phyloP scores from a whole-genome alignment of 2,888 invertebrate genomes.

The Dysmachus trigonus region DNA sequence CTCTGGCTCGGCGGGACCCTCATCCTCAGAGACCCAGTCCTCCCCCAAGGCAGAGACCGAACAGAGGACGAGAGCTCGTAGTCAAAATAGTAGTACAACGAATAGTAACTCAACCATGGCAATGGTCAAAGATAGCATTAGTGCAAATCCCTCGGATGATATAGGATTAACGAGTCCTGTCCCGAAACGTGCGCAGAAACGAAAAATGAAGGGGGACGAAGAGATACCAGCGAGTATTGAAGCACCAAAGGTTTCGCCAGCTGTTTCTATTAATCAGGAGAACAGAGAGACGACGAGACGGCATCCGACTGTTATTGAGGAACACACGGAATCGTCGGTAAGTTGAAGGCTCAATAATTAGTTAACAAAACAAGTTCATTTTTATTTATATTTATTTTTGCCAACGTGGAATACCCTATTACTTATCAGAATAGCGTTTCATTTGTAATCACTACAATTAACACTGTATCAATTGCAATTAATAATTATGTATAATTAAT shows the following conservation, averaged over 20 bases:
- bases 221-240: constrained; percentile 63
- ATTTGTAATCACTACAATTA: too few relatives aligned
- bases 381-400: too few relatives aligned
- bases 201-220: constrained; percentile 69
- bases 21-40: constrained; percentile 62
- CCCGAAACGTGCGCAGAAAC: constrained; percentile 68
- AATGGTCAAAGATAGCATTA: constrained; percentile 55
- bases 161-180: constrained; percentile 51
- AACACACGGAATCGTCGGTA: constrained; percentile 62
- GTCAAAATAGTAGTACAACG: constrained; percentile 55
- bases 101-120: constrained; percentile 47
- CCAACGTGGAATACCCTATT: too few relatives aligned
- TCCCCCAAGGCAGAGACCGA: constrained; percentile 64
- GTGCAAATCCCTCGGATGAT: constrained; percentile 59
- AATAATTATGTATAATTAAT: not conserved
- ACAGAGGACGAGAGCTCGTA: constrained; percentile 57
- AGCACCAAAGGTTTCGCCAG: constrained; percentile 59
- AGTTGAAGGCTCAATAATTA: not conserved
- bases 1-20: constrained; percentile 59
- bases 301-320: constrained; percentile 62
- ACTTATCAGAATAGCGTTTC: too few relatives aligned
- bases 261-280: constrained; percentile 57
- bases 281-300: constrained; percentile 63
- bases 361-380: not conserved
- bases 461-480: too few relatives aligned